A percentile compares a stretch with the other conserved stretches of the same genome.
Evolutionary conservation across 1,140 invertebrate genomes (phyloP).

Genomic region (Rhopalosiphum maidis): DNA sequence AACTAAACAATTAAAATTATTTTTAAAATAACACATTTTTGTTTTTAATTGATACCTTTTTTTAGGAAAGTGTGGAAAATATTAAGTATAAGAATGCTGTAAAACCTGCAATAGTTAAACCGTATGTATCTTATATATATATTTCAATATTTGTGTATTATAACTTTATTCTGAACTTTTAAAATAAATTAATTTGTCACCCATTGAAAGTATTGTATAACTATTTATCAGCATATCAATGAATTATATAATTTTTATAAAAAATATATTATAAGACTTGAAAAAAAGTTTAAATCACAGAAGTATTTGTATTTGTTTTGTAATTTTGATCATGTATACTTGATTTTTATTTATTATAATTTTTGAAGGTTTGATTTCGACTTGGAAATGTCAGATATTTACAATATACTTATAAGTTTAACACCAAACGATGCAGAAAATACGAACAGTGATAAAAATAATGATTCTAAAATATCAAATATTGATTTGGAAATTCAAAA

Average conservation of each 20-base stretch:
- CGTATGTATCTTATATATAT: neutral
- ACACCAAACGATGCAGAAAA: neutral
- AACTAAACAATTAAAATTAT: neutral
- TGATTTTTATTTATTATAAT: neutral
- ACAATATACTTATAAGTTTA: conserved; percentile 12
- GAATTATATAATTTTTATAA: no score
- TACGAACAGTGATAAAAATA: neutral
- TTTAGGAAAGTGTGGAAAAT: conserved; percentile 37
- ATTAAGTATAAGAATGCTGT: neutral
- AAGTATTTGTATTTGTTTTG: neutral
- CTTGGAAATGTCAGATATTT: conserved; percentile 49
- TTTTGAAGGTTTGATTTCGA: conserved; percentile 46
- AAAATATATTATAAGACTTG: no score
- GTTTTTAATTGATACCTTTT: neutral
- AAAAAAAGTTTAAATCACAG: no score
- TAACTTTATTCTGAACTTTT: neutral
- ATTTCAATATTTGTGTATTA: neutral
- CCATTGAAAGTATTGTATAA: neutral
- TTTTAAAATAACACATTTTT: neutral
- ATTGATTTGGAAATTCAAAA: conserved; percentile 41
- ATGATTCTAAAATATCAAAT: neutral
- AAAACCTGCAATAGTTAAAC: neutral
- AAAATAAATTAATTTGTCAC: neutral
- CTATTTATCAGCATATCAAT: no score
- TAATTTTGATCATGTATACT: neutral